Evolutionary conservation across 2,888 invertebrate species (phyloP).

Genomic region (Perdita meconis): DNA sequence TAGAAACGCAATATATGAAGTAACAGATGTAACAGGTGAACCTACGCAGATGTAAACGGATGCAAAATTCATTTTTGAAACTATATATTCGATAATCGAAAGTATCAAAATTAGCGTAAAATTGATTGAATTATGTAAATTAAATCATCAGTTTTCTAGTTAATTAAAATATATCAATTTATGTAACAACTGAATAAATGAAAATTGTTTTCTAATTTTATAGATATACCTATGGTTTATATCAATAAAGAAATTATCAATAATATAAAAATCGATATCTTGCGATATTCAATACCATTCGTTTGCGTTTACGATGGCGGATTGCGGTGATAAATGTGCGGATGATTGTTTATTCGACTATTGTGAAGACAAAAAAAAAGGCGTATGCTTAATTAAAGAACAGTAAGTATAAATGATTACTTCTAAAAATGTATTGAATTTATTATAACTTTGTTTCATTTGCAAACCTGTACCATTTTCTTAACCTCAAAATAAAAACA

Average conservation of each 20-base stretch:
- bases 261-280: conserved; percentile 2
- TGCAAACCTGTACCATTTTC: not conserved
- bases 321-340: conserved; percentile 64
- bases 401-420: conserved; percentile 81
- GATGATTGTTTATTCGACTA: conserved; percentile 72
- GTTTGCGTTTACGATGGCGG: conserved; percentile 70
- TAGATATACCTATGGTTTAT: not conserved
- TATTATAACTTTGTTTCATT: not conserved
- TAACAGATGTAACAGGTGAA: too few species aligned
- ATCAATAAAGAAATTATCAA: not conserved
- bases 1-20: too few species aligned
- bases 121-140: too few species aligned
- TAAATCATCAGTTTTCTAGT: too few species aligned
- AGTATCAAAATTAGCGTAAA: too few species aligned
- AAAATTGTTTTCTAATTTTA: not conserved
- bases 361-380: conserved; percentile 78
- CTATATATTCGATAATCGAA: too few species aligned
- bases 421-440: not conserved
- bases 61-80: too few species aligned
- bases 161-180: not conserved
- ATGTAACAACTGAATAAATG: not conserved
- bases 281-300: not conserved
- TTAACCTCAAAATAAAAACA: conserved; percentile 29
- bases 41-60: too few species aligned
- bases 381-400: conserved; percentile 84